A percentile compares a stretch with the other conserved stretches of the same genome.
phyloP scores from a whole-genome alignment of 2,797 vertebrate genomes.

The Emys orbicularis region DNA sequence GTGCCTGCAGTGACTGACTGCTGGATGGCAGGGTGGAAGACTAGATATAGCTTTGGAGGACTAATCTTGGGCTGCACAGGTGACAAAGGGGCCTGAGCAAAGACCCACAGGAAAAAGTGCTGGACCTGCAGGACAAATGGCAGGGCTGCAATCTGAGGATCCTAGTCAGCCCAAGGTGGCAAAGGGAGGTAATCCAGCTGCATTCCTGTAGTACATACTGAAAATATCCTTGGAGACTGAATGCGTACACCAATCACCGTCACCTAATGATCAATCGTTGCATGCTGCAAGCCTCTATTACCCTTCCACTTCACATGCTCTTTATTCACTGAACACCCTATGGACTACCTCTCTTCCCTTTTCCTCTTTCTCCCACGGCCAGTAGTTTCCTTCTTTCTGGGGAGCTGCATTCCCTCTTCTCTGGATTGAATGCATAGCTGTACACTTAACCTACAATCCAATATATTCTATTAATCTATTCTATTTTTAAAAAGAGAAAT shows the following conservation, averaged over 20 bases:
- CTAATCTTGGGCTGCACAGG: not conserved
- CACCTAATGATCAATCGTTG: not conserved
- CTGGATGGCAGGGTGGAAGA: not conserved
- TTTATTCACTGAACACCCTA: not conserved
- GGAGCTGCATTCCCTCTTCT: not conserved
- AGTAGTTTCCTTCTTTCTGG: not conserved
- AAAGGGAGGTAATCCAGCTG: not conserved
- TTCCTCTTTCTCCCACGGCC: not conserved
- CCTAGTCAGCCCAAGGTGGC: not conserved
- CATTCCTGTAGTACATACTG: not conserved
- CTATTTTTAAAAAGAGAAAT: not conserved
- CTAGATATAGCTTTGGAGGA: not conserved
- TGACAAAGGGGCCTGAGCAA: not conserved
- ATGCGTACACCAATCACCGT: not conserved
- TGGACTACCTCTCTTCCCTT: not conserved
- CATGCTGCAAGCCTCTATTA: not conserved
- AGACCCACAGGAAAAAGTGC: not conserved
- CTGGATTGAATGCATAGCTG: not conserved
- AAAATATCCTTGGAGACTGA: not conserved
- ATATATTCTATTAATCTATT: not conserved
- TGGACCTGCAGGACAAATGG: not conserved
- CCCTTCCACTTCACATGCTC: not conserved
- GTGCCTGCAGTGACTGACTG: not conserved
- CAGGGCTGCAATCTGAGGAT: not conserved
- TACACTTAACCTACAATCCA: not conserved